Evolutionary conservation across 2,888 invertebrate species (phyloP), one percentile per base, ranked within the genome.

Genomic region (Poecilobothrus nobilitatus): DNA sequence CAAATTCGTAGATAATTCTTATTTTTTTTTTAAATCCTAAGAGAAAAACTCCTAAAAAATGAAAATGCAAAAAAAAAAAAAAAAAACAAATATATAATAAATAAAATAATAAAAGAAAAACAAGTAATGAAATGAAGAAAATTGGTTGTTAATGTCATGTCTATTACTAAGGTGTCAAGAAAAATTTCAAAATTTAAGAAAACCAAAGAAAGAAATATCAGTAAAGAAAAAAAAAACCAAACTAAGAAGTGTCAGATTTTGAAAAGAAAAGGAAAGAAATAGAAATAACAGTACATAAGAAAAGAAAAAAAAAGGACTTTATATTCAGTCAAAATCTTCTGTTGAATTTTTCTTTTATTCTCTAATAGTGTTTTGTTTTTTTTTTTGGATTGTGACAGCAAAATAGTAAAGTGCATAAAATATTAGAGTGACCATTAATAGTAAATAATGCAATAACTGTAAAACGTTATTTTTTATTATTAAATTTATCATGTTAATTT

Each of bases 71-170:
- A n/a, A n/a, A n/a, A n/a, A n/a, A n/a, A n/a, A n/a, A 41, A 53
- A 18, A 18, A 53, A 53, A 53, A 53, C 9, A 53, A 53, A 6
- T 53, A 53, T 37, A 37, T n/a, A n/a, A n/a, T n/a, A n/a, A n/a
- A n/a, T n/a, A n/a, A n/a, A n/a, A n/a, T n/a, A n/a, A n/a, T n/a
- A n/a, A n/a, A 41, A 53, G 53, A 18, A 53, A 53, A 53, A 53
- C 9, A 53, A 53, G n/a, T 53, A 53, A 53, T 53, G 18, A 53
- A 53, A 53, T 12, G 53, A 53, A 53, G 53, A 53, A 53, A 53
- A 53, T 53, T 53, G 53, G 53, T 53, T 53, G 53, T 53, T 53
- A 53, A 53, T 53, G 53, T 53, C 53, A 53, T 53, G 53, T 53
- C 53, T 53, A 53, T 53, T 53, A 53, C 53, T 53, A n/a, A 53